These are phyloP conservation scores for Pollenia amentaria DNA, from an alignment of 2,888 invertebrate species.

Conservation along the genomic window DNA sequence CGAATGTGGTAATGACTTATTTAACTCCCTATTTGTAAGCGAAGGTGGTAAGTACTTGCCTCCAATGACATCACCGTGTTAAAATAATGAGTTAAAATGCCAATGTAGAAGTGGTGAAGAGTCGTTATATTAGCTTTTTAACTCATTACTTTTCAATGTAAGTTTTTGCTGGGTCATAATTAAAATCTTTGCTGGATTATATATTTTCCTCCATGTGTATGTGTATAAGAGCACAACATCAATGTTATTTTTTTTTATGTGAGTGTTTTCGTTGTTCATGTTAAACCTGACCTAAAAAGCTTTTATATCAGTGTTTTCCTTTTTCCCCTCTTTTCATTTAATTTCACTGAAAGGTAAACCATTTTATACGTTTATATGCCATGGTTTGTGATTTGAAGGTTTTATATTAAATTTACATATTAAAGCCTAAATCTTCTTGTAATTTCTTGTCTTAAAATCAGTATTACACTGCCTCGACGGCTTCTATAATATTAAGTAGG, in stretches of 20 bases:
- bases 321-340: neutral
- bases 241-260: slow-evolving; percentile 3
- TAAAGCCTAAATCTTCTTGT: slow-evolving; percentile 5
- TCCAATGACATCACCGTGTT: too few species aligned
- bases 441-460: neutral
- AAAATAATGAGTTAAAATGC: too few species aligned
- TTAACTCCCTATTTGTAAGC: too few species aligned
- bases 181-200: neutral
- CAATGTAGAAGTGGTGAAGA: too few species aligned
- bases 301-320: neutral
- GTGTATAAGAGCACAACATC: too few species aligned
- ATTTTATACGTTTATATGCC: neutral
- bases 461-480: too few species aligned
- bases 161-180: too few species aligned
- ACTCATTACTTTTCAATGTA: too few species aligned
- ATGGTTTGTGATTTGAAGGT: slow-evolving; percentile 10
- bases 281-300: slow-evolving; percentile 56
- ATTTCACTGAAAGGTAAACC: slow-evolving; percentile 38
- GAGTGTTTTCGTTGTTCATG: slow-evolving; percentile 3
- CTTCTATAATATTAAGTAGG: neutral
- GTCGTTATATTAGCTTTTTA: too few species aligned
- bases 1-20: too few species aligned
- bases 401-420: slow-evolving; percentile 35
- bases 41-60: too few species aligned
- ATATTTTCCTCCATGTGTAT: neutral